phyloP scores from a whole-genome alignment of 2,888 invertebrate genomes.

The Hyalella azteca region DNA sequence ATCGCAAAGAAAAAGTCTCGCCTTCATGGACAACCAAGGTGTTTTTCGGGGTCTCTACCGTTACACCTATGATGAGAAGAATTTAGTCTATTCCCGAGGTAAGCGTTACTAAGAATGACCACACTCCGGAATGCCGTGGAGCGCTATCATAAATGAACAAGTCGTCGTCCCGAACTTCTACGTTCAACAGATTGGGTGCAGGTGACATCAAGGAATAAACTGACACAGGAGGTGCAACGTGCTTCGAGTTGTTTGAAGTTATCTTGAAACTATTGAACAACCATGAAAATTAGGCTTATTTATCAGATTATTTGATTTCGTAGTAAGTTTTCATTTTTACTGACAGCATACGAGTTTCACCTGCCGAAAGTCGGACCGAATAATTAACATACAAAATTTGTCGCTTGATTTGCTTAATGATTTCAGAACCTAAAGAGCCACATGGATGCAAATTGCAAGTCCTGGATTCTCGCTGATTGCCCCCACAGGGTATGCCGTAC shows the following conservation, averaged over 20 bases:
- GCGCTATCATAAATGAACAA: not conserved
- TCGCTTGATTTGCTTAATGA: not conserved
- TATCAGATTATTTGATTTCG: not conserved
- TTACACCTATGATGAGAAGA: not conserved
- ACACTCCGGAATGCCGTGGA: not conserved
- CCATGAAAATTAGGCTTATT: not conserved
- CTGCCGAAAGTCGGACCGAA: not conserved
- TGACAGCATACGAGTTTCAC: not conserved
- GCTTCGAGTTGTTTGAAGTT: not conserved
- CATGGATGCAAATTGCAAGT: not conserved
- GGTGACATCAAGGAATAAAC: slow-evolving; percentile 3
- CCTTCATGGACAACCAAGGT: not conserved
- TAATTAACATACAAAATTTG: slow-evolving; percentile 3
- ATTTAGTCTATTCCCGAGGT: not conserved
- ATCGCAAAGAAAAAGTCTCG: not conserved
- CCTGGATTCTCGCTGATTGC: not conserved
- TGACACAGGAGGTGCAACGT: not conserved
- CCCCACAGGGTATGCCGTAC: not conserved
- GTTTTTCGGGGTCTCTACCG: not conserved
- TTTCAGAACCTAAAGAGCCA: not conserved
- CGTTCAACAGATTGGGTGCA: not conserved
- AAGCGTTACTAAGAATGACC: not conserved
- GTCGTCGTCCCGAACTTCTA: slow-evolving; percentile 14
- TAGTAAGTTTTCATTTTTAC: not conserved
- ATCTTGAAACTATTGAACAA: not conserved